A percentile compares a stretch with the other conserved stretches of the same genome.
Conservation (phyloP, 2,113 vertebrate species). For the Pterophyllum scalare region DNA sequence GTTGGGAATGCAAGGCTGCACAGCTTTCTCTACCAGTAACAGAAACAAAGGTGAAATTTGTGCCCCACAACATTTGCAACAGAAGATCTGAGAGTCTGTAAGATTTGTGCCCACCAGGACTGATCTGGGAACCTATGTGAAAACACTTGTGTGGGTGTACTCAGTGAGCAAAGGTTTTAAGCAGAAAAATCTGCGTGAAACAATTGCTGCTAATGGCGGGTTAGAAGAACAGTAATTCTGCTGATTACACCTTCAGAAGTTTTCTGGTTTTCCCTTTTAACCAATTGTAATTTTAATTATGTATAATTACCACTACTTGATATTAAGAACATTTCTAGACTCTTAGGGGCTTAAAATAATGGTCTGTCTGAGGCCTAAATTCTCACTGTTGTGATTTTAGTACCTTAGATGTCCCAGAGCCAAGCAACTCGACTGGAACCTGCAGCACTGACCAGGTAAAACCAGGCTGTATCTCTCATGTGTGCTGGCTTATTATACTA, state of each 20-base stretch:
- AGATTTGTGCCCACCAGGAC: neutral
- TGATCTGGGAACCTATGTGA: neutral
- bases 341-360: neutral
- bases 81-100: neutral
- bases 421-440: conserved; percentile 77
- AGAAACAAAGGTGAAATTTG: neutral
- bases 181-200: neutral
- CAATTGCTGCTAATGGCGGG: neutral
- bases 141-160: neutral
- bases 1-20: neutral
- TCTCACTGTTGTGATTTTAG: conserved; percentile 74
- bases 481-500: neutral
- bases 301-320: neutral
- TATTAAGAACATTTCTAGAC: neutral
- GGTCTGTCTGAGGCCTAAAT: neutral
- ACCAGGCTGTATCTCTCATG: neutral
- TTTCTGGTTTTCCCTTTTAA: too few relatives aligned
- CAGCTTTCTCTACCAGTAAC: neutral
- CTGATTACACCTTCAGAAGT: too few relatives aligned
- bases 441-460: conserved; percentile 79
- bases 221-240: neutral
- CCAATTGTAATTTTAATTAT: neutral
- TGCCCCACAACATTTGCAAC: neutral
- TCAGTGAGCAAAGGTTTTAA: neutral
- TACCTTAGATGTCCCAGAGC: conserved; percentile 73